Conservation (phyloP, 2,888 invertebrate genomes). For the Carcina quercana region DNA sequence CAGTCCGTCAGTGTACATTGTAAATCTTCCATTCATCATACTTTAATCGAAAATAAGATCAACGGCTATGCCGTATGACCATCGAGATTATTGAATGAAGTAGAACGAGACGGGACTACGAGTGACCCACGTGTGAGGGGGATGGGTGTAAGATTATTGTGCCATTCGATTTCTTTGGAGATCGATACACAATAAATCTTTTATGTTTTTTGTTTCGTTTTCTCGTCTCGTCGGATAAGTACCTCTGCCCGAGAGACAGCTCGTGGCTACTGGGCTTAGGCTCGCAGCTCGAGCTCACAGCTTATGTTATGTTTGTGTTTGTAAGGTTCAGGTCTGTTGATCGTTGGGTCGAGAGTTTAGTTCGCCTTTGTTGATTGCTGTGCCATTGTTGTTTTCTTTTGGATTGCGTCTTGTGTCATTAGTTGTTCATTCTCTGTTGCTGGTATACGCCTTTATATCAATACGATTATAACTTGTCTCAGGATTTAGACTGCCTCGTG, state of each 20-base stretch:
- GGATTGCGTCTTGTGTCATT: too few relatives aligned
- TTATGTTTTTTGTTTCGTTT: constrained; percentile 31
- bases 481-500: too few relatives aligned
- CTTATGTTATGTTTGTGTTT: too few relatives aligned
- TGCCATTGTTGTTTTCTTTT: too few relatives aligned
- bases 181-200: constrained; percentile 64
- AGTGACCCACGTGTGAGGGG: constrained; percentile 15
- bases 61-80: constrained; percentile 32
- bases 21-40: constrained; percentile 54
- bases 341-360: too few relatives aligned
- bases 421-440: constrained; percentile 33
- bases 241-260: constrained; percentile 40
- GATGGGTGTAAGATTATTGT: constrained; percentile 34
- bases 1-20: constrained; percentile 33
- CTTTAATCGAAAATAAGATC: constrained; percentile 53
- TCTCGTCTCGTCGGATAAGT: constrained; percentile 35
- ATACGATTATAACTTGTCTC: too few relatives aligned
- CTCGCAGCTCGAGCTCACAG: too few relatives aligned
- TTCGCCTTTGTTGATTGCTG: too few relatives aligned
- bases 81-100: constrained; percentile 45
- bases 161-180: constrained; percentile 51
- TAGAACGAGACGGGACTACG: constrained; percentile 24
- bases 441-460: constrained; percentile 42
- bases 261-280: constrained; percentile 48
- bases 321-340: too few relatives aligned